Evolutionary conservation across 2,113 vertebrate species (phyloP).

Genomic region (Sclerurus mexicanus): DNA sequence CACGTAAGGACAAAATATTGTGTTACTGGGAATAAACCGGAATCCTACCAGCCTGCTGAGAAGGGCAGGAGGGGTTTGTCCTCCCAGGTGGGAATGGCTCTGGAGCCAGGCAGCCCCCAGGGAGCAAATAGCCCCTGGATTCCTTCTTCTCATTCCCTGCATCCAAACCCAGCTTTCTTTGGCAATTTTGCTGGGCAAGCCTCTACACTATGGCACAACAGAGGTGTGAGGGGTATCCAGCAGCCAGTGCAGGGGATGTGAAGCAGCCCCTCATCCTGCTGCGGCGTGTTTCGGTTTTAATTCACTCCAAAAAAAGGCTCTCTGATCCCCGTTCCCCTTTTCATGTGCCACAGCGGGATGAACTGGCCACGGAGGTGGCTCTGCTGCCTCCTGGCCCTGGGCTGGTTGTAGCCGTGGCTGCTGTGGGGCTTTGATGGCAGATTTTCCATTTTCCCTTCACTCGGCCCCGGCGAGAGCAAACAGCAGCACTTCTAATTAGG

Average conservation of each 20-base stretch:
- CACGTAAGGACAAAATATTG: conserved; percentile 18
- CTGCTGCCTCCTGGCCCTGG: neutral
- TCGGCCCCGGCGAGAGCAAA: neutral
- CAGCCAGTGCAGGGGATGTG: neutral
- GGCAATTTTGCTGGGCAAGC: neutral
- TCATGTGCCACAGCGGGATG: neutral
- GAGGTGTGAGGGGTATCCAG: accelerated
- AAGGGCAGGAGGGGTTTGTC: neutral
- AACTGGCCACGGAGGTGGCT: neutral
- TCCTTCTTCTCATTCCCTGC: neutral
- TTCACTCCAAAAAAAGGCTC: neutral
- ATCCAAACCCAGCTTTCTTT: neutral
- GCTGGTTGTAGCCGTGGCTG: accelerated
- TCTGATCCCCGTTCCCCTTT: neutral
- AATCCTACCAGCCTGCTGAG: neutral
- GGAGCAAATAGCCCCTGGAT: neutral
- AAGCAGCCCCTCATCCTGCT: neutral
- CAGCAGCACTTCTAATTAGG: neutral
- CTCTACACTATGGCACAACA: accelerated
- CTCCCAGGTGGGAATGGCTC: neutral
- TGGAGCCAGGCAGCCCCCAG: neutral
- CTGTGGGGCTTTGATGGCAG: conserved; percentile 1
- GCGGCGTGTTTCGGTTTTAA: accelerated
- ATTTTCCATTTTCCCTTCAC: neutral
- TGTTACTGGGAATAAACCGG: neutral